Base-by-base conservation (phyloP, 2,888 invertebrate genomes). In the Phytoseiulus persimilis region DNA sequence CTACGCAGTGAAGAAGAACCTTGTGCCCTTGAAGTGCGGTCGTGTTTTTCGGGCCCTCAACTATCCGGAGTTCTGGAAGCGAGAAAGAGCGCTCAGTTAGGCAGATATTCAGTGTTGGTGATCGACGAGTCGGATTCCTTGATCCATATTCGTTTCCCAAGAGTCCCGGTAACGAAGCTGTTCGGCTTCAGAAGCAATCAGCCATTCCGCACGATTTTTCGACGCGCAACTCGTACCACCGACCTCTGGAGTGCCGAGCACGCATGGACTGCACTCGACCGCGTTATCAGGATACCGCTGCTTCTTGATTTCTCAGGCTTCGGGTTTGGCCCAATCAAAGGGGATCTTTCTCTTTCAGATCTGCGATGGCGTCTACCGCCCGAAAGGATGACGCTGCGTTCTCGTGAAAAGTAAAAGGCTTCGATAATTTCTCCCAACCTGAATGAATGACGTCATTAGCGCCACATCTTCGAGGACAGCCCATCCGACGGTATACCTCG, bases 11-110 rank as follows among this genome's bases (percentile, higher is more conserved):
- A 0, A 87, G 87, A 28, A 33, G 45, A 33, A 87, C 87, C n/a
- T n/a, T 33, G 45, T 87, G 87, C 32, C 87, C 87, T 32, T 87
- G 87, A 45, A 87, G 32, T n/a, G 87, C 87, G 39, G 87, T 87
- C 11, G 87, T 87, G 87, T 87, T 87, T 11, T 39, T 33, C 45
- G 87, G 87, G 0, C 87, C 87, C 87, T 87, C 87, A n/a, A 87
- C 39, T 18, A 87, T 87, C 33, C 87, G 32, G n/a, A 31, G 87
- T 33, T 87, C 87, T 87, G 87, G 32, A 33, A 45, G 9, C 5
- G 39, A 39, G 9, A 39, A 9, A 39, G 9, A 39, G 9, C 5
- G 3, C 39, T 39, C 9, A 39, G 39, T 39, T 39, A 39, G 39
- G 39, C 5, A 39, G 39, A 9, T 39, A 3, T 39, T n/a, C n/a